Evolutionary conservation across 2,113 vertebrate genomes (phyloP).

Genomic region (Burhinus bistriatus): DNA sequence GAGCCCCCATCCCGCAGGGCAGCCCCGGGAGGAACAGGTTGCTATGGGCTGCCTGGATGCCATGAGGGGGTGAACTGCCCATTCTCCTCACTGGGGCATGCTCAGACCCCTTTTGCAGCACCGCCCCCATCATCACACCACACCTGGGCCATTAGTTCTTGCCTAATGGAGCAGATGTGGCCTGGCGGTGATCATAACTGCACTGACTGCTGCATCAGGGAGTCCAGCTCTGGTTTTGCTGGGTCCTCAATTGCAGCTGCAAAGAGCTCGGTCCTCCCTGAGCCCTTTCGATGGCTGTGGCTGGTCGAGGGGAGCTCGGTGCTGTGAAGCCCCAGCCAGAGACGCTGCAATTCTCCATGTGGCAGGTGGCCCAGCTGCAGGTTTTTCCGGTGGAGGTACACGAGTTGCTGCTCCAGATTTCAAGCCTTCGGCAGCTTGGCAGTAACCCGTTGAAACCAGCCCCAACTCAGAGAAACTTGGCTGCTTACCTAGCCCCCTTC

Average conservation of each 20-base stretch:
- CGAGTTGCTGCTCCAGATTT: neutral
- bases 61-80: neutral
- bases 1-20: neutral
- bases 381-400: accelerated
- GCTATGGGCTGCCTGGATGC: neutral
- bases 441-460: neutral
- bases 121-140: neutral
- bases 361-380: neutral
- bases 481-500: neutral
- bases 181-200: neutral
- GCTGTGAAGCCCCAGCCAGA: neutral
- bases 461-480: neutral
- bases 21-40: neutral
- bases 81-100: neutral
- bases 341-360: neutral
- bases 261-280: neutral
- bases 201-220: no score
- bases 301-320: neutral
- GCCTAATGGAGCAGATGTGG: neutral
- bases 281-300: neutral
- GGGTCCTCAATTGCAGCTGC: neutral
- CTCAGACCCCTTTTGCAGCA: neutral
- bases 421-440: neutral
- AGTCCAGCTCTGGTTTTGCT: neutral
- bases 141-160: neutral